phyloP scores from a whole-genome alignment of 2,888 invertebrate species.

The Globia sparganii region DNA sequence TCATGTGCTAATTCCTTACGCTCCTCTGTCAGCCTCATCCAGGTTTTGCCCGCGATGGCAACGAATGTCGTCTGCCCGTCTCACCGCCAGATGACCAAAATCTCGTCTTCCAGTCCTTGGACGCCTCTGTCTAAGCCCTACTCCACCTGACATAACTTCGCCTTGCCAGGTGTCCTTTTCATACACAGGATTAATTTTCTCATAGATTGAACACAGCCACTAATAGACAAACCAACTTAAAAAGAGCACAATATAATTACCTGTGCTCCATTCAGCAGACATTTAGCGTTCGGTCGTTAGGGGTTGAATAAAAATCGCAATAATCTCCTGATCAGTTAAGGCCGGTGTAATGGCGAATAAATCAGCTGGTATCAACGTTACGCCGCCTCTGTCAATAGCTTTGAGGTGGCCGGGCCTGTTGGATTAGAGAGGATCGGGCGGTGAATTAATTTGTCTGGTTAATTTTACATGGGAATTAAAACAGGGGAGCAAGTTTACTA shows the following conservation, averaged over 20 bases:
- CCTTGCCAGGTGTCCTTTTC: too few species aligned
- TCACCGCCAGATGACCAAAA: too few species aligned
- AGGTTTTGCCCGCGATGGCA: too few species aligned
- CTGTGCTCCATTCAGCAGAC: constrained; percentile 23
- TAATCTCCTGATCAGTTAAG: constrained; percentile 84
- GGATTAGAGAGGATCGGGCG: constrained; percentile 72
- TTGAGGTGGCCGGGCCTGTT: constrained; percentile 73
- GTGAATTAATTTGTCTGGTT: constrained; percentile 6
- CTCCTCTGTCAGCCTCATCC: too few species aligned
- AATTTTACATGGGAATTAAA: background rate
- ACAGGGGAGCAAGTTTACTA: background rate
- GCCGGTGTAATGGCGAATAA: constrained; percentile 87
- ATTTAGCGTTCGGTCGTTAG: constrained; percentile 70
- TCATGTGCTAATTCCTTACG: too few species aligned
- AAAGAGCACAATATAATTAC: constrained; percentile 24
- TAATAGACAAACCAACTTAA: background rate
- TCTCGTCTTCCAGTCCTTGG: too few species aligned
- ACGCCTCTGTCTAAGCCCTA: too few species aligned
- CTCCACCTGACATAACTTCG: too few species aligned
- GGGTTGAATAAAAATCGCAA: constrained; percentile 79
- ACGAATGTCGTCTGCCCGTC: too few species aligned
- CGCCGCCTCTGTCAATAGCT: constrained; percentile 87
- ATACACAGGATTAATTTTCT: background rate
- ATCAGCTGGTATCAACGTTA: constrained; percentile 86
- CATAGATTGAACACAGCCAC: background rate